Percentiles rank a stretch among this genome's conserved stretches.
These are phyloP conservation scores for Eristalis intricaria DNA, from an alignment of 2,888 invertebrate species.

Conservation along the genomic window DNA sequence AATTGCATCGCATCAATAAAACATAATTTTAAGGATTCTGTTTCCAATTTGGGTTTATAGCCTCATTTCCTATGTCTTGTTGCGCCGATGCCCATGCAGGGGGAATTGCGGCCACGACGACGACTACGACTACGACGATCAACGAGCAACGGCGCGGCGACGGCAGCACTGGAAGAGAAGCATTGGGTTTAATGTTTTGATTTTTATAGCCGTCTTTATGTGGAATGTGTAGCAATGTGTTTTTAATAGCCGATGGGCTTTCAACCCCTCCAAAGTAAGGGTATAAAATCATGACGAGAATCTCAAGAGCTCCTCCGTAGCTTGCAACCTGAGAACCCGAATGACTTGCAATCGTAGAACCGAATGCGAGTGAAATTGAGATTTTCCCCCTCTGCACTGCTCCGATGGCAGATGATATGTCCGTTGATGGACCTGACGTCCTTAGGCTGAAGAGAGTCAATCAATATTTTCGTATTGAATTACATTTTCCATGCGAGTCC, in stretches of 20 bases:
- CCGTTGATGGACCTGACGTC: not conserved
- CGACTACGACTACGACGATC: too few relatives aligned
- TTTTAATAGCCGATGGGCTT: slow-evolving; percentile 34
- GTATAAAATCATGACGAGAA: slow-evolving; percentile 29
- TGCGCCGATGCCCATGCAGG: not conserved
- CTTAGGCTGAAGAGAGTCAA: not conserved
- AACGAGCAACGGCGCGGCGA: not conserved
- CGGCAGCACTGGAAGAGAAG: not conserved
- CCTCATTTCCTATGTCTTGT: slow-evolving; percentile 29
- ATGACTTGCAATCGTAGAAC: not conserved
- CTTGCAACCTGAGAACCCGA: not conserved
- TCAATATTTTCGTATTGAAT: not conserved
- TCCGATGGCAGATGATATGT: not conserved
- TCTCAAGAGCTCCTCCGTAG: slow-evolving; percentile 16
- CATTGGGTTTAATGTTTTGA: slow-evolving; percentile 26
- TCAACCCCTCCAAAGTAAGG: not conserved
- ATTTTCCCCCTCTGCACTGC: not conserved
- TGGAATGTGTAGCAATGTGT: slow-evolving; percentile 38
- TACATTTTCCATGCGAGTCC: not conserved
- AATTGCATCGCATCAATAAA: slow-evolving; percentile 60
- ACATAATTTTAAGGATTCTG: slow-evolving; percentile 35
- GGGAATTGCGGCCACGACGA: not conserved
- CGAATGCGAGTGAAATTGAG: not conserved
- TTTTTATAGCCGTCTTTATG: slow-evolving; percentile 30
- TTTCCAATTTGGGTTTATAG: slow-evolving; percentile 56